These are phyloP conservation scores for Spilosoma lubricipeda DNA, from an alignment of 2,888 invertebrate species.

Conservation along the genomic window DNA sequence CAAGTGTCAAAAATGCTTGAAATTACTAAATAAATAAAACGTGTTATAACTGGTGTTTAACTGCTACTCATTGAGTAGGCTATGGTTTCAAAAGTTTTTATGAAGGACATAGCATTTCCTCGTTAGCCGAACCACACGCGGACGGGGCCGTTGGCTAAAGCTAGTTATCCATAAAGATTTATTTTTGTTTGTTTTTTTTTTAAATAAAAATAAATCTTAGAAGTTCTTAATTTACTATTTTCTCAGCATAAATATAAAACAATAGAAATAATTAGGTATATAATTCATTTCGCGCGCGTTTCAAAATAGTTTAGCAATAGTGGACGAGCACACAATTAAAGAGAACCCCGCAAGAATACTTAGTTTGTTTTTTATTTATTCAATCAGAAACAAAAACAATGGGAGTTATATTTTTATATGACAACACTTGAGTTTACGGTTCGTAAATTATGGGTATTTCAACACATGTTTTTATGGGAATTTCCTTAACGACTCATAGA, in stretches of 20 bases:
- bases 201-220: not conserved
- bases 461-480: constrained; percentile 1
- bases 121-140: no score
- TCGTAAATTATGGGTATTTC: constrained; percentile 7
- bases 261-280: not conserved
- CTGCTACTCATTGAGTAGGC: no score
- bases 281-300: not conserved
- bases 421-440: constrained; percentile 1
- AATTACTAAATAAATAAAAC: no score
- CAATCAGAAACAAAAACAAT: constrained; percentile 8
- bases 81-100: no score
- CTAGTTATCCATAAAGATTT: no score
- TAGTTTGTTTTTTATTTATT: not conserved
- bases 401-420: not conserved
- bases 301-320: not conserved
- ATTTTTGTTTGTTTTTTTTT: no score
- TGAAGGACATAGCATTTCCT: no score
- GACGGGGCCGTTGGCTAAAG: no score
- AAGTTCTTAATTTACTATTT: not conserved
- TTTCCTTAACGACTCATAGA: not conserved
- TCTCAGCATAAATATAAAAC: not conserved
- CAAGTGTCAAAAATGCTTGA: no score
- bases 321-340: not conserved
- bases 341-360: not conserved
- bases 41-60: no score